Percentiles rank a stretch among this genome's conserved stretches.
phyloP scores from a whole-genome alignment of 64 coral and sea anemone genomes.

The Catalaphyllia jardinei region DNA sequence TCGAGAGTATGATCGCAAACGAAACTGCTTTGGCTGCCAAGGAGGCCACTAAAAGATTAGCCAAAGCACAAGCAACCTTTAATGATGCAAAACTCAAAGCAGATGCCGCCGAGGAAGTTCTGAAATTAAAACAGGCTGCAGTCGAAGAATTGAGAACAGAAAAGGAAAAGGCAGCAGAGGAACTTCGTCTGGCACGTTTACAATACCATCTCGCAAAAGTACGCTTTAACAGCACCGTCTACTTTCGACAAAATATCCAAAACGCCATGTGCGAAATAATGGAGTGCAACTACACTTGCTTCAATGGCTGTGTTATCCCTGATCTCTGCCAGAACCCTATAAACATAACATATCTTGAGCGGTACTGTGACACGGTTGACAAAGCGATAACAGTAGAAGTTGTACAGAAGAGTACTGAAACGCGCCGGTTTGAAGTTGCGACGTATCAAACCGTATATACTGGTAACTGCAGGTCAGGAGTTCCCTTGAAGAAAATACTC shows the following conservation, averaged over 20 bases:
- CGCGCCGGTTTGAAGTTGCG: background rate
- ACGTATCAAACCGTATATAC: background rate
- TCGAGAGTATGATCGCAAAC: background rate
- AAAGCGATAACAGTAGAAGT: background rate
- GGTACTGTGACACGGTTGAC: background rate
- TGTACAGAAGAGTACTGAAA: background rate
- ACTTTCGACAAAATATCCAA: background rate
- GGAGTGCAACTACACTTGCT: slow-evolving; percentile 31
- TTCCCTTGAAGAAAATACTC: background rate
- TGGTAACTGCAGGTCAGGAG: background rate
- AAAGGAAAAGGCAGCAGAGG: background rate
- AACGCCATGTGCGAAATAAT: background rate
- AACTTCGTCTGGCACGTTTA: background rate
- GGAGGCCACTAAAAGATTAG: background rate
- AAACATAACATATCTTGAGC: slow-evolving; percentile 1
- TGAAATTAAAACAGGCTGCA: background rate
- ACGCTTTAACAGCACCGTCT: background rate
- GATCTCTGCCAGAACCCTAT: background rate
- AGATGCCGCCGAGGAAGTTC: background rate
- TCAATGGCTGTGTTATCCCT: background rate
- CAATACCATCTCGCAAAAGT: slow-evolving; percentile 1
- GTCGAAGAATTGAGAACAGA: background rate
- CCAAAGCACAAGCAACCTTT: background rate
- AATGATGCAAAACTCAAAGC: background rate
- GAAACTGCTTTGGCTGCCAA: background rate